phyloP scores from a whole-genome alignment of 2,113 vertebrate species.

The Marmota monax region DNA sequence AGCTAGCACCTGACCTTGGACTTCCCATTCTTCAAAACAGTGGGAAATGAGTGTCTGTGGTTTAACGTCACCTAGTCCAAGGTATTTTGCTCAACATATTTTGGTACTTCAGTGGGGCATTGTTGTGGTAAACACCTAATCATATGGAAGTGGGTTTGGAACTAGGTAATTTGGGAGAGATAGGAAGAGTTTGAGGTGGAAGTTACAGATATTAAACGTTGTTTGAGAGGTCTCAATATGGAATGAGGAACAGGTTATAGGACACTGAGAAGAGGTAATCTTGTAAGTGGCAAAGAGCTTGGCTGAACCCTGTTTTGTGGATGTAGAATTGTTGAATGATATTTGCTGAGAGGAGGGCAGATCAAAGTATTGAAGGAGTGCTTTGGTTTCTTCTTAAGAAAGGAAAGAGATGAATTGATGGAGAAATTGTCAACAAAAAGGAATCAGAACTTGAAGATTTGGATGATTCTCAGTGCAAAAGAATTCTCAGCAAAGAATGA shows the following conservation, averaged over 20 bases:
- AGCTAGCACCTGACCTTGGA: no score
- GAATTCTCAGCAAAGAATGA: no score
- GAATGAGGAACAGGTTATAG: not conserved
- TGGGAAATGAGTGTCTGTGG: no score
- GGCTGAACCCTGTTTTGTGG: not conserved
- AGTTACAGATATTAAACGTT: no score
- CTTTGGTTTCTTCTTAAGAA: not conserved
- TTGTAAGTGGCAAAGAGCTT: not conserved
- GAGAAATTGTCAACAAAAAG: not conserved
- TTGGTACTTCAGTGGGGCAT: not conserved
- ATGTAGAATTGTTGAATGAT: not conserved
- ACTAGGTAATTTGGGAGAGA: not conserved
- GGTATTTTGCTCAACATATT: not conserved
- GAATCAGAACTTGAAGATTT: not conserved
- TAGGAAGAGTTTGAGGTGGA: not conserved
- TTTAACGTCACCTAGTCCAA: accelerated
- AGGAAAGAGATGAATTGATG: not conserved
- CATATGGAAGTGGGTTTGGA: not conserved
- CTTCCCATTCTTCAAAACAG: not conserved
- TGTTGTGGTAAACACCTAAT: not conserved
- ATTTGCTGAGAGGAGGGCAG: not conserved
- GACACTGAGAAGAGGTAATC: not conserved
- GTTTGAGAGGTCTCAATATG: not conserved
- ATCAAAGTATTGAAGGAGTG: not conserved
- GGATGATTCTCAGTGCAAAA: no score